Evolutionary conservation across 1,140 invertebrate genomes (phyloP), one percentile per base, ranked within the genome.

Genomic region (Aphelenchoides fujianensis): DNA sequence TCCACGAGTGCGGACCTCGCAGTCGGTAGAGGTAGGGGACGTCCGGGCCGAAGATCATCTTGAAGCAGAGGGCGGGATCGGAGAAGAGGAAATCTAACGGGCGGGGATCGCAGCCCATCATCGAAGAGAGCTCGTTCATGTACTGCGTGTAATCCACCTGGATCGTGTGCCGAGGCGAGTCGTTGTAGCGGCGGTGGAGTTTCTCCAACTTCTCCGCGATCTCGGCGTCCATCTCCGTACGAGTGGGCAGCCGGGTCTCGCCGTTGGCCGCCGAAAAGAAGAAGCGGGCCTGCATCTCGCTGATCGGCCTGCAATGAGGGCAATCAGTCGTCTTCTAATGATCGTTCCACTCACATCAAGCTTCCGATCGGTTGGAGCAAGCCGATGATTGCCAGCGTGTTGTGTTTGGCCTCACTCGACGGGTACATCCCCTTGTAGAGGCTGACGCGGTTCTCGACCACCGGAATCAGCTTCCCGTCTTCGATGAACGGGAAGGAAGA

Each of bases 271-370:
- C 67, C 28, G 74, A 72, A 59, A 80, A 74, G 48, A 83, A 85
- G 82, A 86, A 86, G 36, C 88, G 79, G 12, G 85, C 82, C 75
- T 88, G 88, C 41, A 89, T 82, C 76, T 88, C 88, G 16, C 86
- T 83, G 27, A 87, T 82, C 3, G 88, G 87, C n/a, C n/a, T n/a
- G n/a, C n/a, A n/a, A n/a, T n/a, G n/a, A n/a, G n/a, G n/a, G n/a
- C n/a, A n/a, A n/a, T n/a, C n/a, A n/a, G n/a, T n/a, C n/a, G n/a
- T n/a, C n/a, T n/a, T n/a, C n/a, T n/a, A n/a, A n/a, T n/a, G n/a
- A n/a, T n/a, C n/a, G n/a, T n/a, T n/a, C n/a, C n/a, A n/a, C n/a
- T n/a, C n/a, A n/a, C 78, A 87, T 83, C n/a, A 88, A 80, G 16
- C 86, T 79, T 34, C 87, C 86, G 3, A 87, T 59, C 27, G 87